These are phyloP conservation scores for Caenorhabditis sp. DNA, from an alignment of 2,888 invertebrate genomes.

Conservation along the genomic window DNA sequence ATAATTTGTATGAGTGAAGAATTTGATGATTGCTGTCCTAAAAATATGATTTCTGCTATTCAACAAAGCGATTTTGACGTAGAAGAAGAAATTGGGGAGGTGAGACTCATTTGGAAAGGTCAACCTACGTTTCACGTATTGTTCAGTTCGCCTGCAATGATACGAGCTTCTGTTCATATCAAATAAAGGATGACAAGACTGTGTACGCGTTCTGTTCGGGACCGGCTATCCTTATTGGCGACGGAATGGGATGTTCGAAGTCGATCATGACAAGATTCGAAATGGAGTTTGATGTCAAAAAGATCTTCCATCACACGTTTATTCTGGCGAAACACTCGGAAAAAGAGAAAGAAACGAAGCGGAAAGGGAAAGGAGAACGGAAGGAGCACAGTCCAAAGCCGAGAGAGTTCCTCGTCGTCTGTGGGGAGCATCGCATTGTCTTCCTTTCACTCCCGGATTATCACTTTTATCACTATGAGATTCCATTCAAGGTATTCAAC, in stretches of 20 bases:
- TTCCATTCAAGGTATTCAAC: conserved; percentile 66
- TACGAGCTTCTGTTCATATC: conserved; percentile 21
- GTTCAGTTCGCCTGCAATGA: neutral
- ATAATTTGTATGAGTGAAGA: conserved; percentile 52
- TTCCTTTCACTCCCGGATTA: conserved; percentile 52
- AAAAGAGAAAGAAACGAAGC: neutral
- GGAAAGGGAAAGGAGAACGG: neutral
- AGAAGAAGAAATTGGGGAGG: neutral
- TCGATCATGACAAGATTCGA: conserved; percentile 5
- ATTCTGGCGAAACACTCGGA: neutral
- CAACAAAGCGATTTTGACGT: conserved; percentile 18
- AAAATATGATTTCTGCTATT: conserved; percentile 43
- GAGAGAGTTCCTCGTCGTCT: conserved; percentile 59
- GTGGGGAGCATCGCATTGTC: conserved; percentile 60
- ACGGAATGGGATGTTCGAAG: neutral
- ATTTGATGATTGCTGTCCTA: conserved; percentile 16
- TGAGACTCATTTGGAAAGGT: neutral
- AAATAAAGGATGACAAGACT: neutral
- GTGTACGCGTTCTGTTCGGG: conserved; percentile 18
- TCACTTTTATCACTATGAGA: conserved; percentile 59
- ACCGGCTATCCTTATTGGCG: conserved; percentile 17
- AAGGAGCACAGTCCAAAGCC: conserved; percentile 3
- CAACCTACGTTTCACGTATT: conserved; percentile 13
- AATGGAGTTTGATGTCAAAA: conserved; percentile 37
- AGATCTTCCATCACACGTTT: conserved; percentile 28